Percentiles rank a stretch among this genome's conserved stretches.
Conservation (phyloP, 2,888 invertebrate genomes). For the Barypeithes pellucidus region DNA sequence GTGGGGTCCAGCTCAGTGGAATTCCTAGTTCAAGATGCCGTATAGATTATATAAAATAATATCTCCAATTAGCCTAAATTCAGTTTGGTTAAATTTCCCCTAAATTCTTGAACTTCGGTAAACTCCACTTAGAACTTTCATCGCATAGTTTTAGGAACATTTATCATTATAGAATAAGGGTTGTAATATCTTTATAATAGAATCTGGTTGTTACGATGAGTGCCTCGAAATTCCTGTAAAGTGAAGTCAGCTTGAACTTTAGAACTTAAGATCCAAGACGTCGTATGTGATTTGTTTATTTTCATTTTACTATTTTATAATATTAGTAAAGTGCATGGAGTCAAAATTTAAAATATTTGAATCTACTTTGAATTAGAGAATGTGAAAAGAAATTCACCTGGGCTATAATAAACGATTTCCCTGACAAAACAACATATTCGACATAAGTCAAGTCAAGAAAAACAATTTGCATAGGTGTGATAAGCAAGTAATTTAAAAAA, state of each 20-base stretch:
- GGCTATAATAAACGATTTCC: too few relatives aligned
- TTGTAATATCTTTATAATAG: not conserved
- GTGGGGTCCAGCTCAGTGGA: not conserved
- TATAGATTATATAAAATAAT: not conserved
- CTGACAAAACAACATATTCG: too few relatives aligned
- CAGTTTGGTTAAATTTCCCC: slow-evolving; percentile 10
- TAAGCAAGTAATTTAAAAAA: too few relatives aligned
- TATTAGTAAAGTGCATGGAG: too few relatives aligned
- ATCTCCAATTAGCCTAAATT: slow-evolving; percentile 2
- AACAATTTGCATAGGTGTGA: too few relatives aligned
- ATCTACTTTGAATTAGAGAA: too few relatives aligned
- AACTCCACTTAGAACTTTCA: slow-evolving; percentile 19
- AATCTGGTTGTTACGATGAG: not conserved
- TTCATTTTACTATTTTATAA: too few relatives aligned
- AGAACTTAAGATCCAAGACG: too few relatives aligned
- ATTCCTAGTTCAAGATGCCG: not conserved
- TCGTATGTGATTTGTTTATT: too few relatives aligned
- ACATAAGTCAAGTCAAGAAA: too few relatives aligned
- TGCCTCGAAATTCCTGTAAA: not conserved
- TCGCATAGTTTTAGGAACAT: slow-evolving; percentile 1
- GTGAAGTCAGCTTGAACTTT: not conserved
- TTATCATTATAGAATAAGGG: slow-evolving; percentile 6
- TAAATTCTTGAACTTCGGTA: slow-evolving; percentile 10
- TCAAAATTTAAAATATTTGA: too few relatives aligned
- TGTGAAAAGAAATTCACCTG: too few relatives aligned